Percentiles rank a stretch among this genome's conserved stretches.
These are phyloP conservation scores for Cephonodes hylas DNA, from an alignment of 2,888 invertebrate species.

Conservation along the genomic window DNA sequence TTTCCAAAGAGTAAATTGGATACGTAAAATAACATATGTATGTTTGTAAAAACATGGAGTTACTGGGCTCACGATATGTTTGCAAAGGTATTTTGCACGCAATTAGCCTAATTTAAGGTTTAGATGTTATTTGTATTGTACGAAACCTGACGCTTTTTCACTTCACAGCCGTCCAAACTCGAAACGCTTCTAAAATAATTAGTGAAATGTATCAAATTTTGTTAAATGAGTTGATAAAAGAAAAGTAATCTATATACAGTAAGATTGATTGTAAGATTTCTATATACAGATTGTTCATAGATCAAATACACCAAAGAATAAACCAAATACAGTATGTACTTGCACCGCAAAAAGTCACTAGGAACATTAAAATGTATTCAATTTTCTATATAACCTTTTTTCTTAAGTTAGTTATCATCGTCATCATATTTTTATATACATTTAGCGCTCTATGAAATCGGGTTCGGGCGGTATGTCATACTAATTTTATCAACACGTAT, in stretches of 20 bases:
- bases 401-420: too few relatives aligned
- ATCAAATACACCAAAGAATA: too few relatives aligned
- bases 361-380: too few relatives aligned
- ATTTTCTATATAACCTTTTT: too few relatives aligned
- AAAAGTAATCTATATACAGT: background rate
- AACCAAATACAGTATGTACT: too few relatives aligned
- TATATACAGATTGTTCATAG: too few relatives aligned
- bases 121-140: slow-evolving; percentile 6
- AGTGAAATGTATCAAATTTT: slow-evolving; percentile 16
- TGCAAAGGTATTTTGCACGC: slow-evolving; percentile 18
- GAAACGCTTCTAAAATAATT: slow-evolving; percentile 21
- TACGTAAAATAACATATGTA: slow-evolving; percentile 1
- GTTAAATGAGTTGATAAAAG: slow-evolving; percentile 1
- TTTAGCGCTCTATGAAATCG: background rate
- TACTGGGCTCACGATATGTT: slow-evolving; percentile 17
- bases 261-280: too few relatives aligned
- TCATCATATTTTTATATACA: too few relatives aligned
- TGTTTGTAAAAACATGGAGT: background rate
- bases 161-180: slow-evolving; percentile 53
- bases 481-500: background rate
- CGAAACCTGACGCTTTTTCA: slow-evolving; percentile 45
- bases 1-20: background rate
- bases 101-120: slow-evolving; percentile 10
- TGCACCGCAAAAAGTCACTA: too few relatives aligned
- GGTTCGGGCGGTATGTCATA: background rate